phyloP scores from a whole-genome alignment of 2,888 invertebrate species.

The Labia minor region DNA sequence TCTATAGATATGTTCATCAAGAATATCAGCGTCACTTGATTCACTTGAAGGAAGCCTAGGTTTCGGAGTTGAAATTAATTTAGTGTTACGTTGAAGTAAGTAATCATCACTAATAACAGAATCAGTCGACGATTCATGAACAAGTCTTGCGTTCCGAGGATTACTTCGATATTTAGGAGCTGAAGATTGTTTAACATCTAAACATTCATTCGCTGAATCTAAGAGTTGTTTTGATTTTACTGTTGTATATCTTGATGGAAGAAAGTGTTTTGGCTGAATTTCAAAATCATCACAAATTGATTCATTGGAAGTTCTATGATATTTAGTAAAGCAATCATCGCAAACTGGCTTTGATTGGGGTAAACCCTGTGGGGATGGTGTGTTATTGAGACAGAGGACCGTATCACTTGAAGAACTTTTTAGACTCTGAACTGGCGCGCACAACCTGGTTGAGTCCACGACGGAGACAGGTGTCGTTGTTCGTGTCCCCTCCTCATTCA shows the following conservation, averaged over 20 bases:
- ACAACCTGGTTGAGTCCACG: not conserved
- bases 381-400: not conserved
- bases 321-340: not conserved
- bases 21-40: not conserved
- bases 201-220: not conserved
- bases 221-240: not conserved
- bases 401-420: not conserved
- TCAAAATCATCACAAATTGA: not conserved
- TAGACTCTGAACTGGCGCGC: not conserved
- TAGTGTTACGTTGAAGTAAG: not conserved
- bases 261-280: not conserved
- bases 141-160: not conserved
- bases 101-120: not conserved
- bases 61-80: not conserved
- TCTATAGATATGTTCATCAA: not conserved
- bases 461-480: not conserved
- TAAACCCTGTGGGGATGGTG: not conserved
- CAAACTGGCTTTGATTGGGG: not conserved
- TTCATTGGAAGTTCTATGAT: not conserved
- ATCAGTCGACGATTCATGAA: not conserved
- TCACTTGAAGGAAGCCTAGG: not conserved
- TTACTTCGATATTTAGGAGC: not conserved
- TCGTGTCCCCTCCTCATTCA: not conserved
- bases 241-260: not conserved
- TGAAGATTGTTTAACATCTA: not conserved